Evolutionary conservation across 2,797 vertebrate genomes (phyloP).

Genomic region (Thaleichthys pacificus): DNA sequence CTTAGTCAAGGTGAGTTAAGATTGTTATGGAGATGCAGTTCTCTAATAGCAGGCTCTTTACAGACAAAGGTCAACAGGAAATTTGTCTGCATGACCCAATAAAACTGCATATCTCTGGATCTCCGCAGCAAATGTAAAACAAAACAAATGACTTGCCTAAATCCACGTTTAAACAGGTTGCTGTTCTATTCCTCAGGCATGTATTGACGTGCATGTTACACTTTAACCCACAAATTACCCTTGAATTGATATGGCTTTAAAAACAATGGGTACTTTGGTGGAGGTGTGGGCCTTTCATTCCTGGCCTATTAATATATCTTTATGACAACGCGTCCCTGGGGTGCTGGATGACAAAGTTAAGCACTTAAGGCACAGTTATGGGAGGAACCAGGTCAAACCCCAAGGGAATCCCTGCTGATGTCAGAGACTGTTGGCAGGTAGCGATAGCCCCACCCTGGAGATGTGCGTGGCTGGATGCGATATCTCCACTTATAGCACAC

Average conservation of each 20-base stretch:
- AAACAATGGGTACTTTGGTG: too few species aligned
- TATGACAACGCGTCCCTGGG: not conserved
- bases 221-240: too few species aligned
- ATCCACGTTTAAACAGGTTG: too few species aligned
- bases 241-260: too few species aligned
- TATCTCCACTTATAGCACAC: slow-evolving; percentile 8
- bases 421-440: slow-evolving; percentile 39
- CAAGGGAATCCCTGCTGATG: slow-evolving; percentile 61
- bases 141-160: too few species aligned
- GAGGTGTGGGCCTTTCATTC: not conserved
- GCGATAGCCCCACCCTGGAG: slow-evolving; percentile 47
- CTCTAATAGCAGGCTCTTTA: not conserved
- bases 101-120: too few species aligned
- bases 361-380: not conserved
- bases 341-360: not conserved
- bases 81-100: not conserved
- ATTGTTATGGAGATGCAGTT: slow-evolving; percentile 6
- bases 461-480: slow-evolving; percentile 10
- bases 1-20: slow-evolving; percentile 84
- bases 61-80: slow-evolving; percentile 3
- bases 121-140: too few species aligned
- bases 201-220: too few species aligned
- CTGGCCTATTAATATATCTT: not conserved
- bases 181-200: too few species aligned
- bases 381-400: slow-evolving; percentile 1